Conservation (phyloP, 2,888 invertebrate species). For the Harpalus rubripes region DNA sequence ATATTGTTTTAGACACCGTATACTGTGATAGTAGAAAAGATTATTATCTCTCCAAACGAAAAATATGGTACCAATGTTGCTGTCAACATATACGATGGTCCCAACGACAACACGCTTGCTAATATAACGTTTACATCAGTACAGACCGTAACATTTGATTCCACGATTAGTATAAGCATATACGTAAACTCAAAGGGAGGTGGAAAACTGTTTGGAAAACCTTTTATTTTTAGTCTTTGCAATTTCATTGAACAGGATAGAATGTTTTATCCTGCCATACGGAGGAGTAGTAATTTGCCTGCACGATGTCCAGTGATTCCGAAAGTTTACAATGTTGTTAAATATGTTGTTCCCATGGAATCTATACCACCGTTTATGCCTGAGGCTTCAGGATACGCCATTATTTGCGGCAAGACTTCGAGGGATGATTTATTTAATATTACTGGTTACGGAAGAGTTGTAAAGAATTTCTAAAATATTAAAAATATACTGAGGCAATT, state of each 20-base stretch:
- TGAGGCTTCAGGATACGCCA: not conserved
- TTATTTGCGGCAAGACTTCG: not conserved
- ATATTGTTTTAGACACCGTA: not conserved
- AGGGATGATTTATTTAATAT: not conserved
- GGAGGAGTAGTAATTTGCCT: not conserved
- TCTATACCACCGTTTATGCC: not conserved
- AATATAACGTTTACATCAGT: not conserved
- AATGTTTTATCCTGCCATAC: not conserved
- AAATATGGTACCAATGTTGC: not conserved
- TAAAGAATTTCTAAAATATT: not conserved
- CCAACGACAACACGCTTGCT: not conserved
- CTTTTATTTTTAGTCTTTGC: not conserved
- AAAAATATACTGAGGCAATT: not conserved
- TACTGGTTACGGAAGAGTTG: not conserved
- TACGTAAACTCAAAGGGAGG: not conserved
- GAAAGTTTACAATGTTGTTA: not conserved
- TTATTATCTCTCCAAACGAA: not conserved
- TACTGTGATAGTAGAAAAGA: not conserved
- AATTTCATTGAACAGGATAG: not conserved
- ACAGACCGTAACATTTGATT: not conserved
- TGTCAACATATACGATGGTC: not conserved
- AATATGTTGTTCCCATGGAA: not conserved
- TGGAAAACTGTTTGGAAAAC: not conserved
- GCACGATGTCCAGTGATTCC: not conserved
- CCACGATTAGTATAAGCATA: not conserved